A percentile compares a stretch with the other conserved stretches of the same genome.
These are phyloP conservation scores for Lophura swinhoii DNA, from an alignment of 2,797 vertebrate species.

Conservation along the genomic window DNA sequence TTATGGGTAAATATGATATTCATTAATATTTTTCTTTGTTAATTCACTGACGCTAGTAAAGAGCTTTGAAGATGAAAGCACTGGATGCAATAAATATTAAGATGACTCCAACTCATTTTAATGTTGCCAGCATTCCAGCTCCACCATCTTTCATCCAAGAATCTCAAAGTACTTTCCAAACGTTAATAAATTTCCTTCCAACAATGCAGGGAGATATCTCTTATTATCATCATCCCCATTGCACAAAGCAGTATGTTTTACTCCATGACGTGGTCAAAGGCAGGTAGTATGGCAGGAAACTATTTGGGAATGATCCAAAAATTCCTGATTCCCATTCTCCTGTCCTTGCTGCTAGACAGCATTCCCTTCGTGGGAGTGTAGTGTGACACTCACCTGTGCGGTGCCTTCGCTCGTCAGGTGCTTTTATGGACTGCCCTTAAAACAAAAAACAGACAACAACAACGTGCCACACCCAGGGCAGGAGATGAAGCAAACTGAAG, in stretches of 20 bases:
- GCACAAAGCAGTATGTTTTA: neutral
- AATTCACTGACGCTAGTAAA: constrained; percentile 30
- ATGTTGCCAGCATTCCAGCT: constrained; percentile 43
- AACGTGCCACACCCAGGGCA: neutral
- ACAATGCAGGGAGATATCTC: neutral
- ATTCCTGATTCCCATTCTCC: neutral
- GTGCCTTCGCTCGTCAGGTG: neutral
- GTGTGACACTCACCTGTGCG: neutral
- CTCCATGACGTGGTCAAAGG: neutral
- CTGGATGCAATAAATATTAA: constrained; percentile 51
- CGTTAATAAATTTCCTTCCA: constrained; percentile 38
- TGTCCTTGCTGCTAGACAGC: neutral
- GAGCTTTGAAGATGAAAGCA: constrained; percentile 64
- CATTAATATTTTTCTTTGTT: constrained; percentile 64
- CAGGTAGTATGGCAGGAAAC: neutral
- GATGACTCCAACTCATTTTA: constrained; percentile 41
- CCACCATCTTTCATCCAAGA: constrained; percentile 35
- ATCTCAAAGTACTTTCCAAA: constrained; percentile 48
- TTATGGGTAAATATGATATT: constrained; percentile 44
- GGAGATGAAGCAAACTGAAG: neutral
- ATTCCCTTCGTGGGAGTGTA: constrained; percentile 55
- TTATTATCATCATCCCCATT: neutral
- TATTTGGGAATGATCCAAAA: neutral
- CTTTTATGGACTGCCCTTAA: neutral
- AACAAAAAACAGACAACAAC: neutral